These are phyloP conservation scores for Rhinoptilus africanus DNA, from an alignment of 2,113 vertebrate species.

Conservation along the genomic window DNA sequence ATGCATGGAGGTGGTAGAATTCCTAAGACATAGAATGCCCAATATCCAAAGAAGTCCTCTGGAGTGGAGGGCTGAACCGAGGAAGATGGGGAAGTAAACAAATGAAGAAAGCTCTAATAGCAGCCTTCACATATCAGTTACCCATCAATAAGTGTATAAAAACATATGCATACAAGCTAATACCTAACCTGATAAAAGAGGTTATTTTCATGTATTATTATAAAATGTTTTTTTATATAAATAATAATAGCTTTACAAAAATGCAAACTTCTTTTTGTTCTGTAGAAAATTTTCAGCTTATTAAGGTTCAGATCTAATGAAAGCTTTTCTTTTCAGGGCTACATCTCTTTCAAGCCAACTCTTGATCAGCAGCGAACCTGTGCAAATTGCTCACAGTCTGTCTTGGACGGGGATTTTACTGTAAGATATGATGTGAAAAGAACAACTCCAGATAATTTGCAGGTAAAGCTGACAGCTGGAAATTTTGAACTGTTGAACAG, in stretches of 20 bases:
- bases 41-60: neutral
- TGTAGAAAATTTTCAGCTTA: neutral
- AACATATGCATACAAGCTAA: neutral
- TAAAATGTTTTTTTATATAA: neutral
- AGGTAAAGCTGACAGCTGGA: slow-evolving; percentile 69
- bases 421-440: slow-evolving; percentile 88
- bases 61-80: neutral
- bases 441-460: slow-evolving; percentile 76
- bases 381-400: slow-evolving; percentile 73
- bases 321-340: slow-evolving; percentile 74
- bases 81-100: neutral
- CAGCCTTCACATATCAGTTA: neutral
- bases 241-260: neutral
- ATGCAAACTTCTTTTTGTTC: neutral
- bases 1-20: neutral
- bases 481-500: neutral
- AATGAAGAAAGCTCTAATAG: neutral
- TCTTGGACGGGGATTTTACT: slow-evolving; percentile 85
- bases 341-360: slow-evolving; percentile 84
- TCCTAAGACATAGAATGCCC: neutral
- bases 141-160: neutral
- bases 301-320: neutral
- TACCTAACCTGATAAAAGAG: neutral
- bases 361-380: slow-evolving; percentile 84
- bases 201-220: neutral